Conservation (phyloP, 2,797 vertebrate genomes). For the Chromis chromis region DNA sequence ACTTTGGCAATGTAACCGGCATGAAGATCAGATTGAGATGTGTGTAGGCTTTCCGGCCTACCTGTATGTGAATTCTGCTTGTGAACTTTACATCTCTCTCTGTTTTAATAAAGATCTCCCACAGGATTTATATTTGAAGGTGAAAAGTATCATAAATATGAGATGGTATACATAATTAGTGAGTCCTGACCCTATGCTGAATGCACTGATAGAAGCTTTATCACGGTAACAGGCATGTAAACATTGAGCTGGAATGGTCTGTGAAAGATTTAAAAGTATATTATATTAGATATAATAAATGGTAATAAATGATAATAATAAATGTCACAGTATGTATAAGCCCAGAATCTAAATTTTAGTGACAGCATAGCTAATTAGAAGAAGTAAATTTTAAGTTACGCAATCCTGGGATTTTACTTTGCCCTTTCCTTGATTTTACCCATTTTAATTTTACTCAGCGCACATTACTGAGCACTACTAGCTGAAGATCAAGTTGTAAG, state of each 20-base stretch:
- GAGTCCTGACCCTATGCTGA: slow-evolving; percentile 17
- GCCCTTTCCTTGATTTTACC: background rate
- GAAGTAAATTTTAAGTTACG: background rate
- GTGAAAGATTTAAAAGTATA: background rate
- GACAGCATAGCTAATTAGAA: background rate
- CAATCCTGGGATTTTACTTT: slow-evolving; percentile 2
- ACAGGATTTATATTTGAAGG: slow-evolving; percentile 24
- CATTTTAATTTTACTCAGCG: slow-evolving; percentile 6
- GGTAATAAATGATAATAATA: background rate
- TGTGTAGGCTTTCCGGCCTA: background rate
- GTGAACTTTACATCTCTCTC: background rate
- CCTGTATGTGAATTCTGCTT: slow-evolving; percentile 17
- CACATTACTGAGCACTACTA: background rate
- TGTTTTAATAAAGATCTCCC: slow-evolving; percentile 2
- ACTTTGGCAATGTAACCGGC: background rate
- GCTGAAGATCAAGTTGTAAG: slow-evolving; percentile 4
- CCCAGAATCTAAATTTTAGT: background rate
- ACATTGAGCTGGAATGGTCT: slow-evolving; percentile 3
- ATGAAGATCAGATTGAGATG: background rate
- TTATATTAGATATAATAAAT: background rate
- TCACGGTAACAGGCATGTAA: background rate
- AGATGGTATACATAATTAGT: slow-evolving; percentile 23
- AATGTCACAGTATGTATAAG: background rate
- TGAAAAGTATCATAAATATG: slow-evolving; percentile 17
- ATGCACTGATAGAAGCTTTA: slow-evolving; percentile 11